Evolutionary conservation across 2,797 vertebrate species (phyloP), one percentile per base, ranked within the genome.

Genomic region (Synanceia verrucosa): DNA sequence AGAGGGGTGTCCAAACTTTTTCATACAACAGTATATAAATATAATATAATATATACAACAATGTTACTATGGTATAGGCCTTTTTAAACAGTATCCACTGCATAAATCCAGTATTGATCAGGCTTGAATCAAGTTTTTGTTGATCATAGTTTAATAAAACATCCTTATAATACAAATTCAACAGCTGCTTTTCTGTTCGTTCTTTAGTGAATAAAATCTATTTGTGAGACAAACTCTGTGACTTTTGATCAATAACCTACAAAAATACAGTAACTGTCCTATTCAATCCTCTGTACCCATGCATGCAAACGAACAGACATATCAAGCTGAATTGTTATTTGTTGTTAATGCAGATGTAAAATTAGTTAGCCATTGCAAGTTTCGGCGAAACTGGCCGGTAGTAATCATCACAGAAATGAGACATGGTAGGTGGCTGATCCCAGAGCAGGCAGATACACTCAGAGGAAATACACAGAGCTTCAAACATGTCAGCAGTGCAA

Each of bases 111-210:
- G n/a, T n/a, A n/a, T n/a, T n/a, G n/a, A n/a, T n/a, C n/a, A n/a
- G n/a, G n/a, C n/a, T n/a, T n/a, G n/a, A n/a, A n/a, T n/a, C n/a
- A n/a, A n/a, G n/a, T n/a, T n/a, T n/a, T n/a, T n/a, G 10, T 61
- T 73, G 31, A 55, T 53, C 23, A 31, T 26, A 70, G 53, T 87
- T 88, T 60, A 88, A 81, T 90, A 73, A 79, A 85, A 83, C 44
- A 1, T 70, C 31, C 31, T 62, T 44, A 56, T 55, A 68, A 77
- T 74, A 76, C 59, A 82, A 82, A 83, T 61, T 70, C 52, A 68
- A 68, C 61, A 39, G 19, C 70, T 59, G 59, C 9, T 1, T 48
- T 69, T 85, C 55, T 73, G 33, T 79, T 70, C 26, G 63, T 59
- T 41, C 9, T 55, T 55, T 56, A 12, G 44, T 56, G 55, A 70